Evolutionary conservation across 92 coral and sea anemone genomes (phyloP).

Genomic region (Epizoanthus fatuus): DNA sequence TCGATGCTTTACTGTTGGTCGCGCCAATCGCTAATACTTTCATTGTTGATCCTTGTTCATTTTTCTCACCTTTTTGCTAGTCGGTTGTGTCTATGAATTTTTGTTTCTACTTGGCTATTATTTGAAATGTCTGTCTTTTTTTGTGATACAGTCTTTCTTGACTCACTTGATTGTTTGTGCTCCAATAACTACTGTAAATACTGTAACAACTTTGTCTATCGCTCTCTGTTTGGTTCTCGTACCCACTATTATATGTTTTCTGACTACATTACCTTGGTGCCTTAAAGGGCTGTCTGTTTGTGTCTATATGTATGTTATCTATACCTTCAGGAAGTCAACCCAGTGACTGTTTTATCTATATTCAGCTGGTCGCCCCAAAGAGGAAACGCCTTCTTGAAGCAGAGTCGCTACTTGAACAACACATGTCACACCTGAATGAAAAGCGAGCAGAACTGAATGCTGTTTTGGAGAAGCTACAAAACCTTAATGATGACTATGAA

Average conservation of each 20-base stretch:
- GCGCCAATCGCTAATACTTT: too few species aligned
- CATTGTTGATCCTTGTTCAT: too few species aligned
- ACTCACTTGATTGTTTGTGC: too few species aligned
- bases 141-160: too few species aligned
- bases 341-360: background rate
- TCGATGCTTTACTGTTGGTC: too few species aligned
- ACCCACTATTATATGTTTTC: too few species aligned
- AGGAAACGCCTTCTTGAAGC: constrained; percentile 91
- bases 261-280: too few species aligned
- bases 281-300: background rate
- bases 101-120: too few species aligned
- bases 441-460: constrained; percentile 87
- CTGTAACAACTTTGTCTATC: too few species aligned
- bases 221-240: too few species aligned
- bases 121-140: too few species aligned
- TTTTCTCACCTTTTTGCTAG: background rate
- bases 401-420: constrained; percentile 82
- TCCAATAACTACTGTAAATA: too few species aligned
- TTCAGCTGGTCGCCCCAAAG: constrained; percentile 95
- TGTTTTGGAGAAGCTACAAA: constrained; percentile 94
- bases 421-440: constrained; percentile 93
- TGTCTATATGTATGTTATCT: background rate
- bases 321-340: background rate
- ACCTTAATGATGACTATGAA: constrained; percentile 92
- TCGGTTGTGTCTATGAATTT: background rate